Percentiles rank a stretch among this genome's conserved stretches.
These are phyloP conservation scores for Cheilosia variabilis DNA, from an alignment of 2,888 invertebrate species.

Conservation along the genomic window DNA sequence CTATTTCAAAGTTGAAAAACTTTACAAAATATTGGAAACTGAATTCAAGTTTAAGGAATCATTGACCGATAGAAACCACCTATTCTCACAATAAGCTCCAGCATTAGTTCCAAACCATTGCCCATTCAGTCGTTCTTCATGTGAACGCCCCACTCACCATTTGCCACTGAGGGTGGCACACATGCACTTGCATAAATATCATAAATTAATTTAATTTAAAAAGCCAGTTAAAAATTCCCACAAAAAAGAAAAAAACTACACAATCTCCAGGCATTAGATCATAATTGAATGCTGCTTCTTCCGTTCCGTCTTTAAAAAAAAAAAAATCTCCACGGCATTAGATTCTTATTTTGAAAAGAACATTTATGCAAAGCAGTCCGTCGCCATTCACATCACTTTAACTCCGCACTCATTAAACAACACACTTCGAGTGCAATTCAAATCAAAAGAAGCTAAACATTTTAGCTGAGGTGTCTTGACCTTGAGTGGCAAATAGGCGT, in stretches of 20 bases:
- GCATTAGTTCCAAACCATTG: no score
- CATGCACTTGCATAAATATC: not conserved
- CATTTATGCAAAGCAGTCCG: conserved; percentile 37
- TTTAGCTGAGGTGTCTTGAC: conserved; percentile 24
- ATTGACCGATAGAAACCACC: no score
- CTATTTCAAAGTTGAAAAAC: no score
- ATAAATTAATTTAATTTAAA: not conserved
- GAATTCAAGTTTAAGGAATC: no score
- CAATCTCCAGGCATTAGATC: not conserved
- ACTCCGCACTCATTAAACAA: conserved; percentile 34
- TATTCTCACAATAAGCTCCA: no score
- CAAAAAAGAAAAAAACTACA: not conserved
- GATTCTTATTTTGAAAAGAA: conserved; percentile 26
- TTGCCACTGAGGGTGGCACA: no score
- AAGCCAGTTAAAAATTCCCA: not conserved
- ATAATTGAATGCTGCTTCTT: not conserved
- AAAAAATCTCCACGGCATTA: conserved; percentile 2
- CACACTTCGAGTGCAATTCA: conserved; percentile 57
- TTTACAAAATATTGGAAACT: no score
- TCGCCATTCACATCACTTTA: not conserved
- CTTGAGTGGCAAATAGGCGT: conserved; percentile 44
- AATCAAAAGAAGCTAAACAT: conserved; percentile 23
- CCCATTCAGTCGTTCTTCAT: no score
- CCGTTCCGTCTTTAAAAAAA: not conserved
- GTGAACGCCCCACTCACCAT: no score